Conservation (phyloP, 2,888 invertebrate genomes). For the Agrotis exclamationis region DNA sequence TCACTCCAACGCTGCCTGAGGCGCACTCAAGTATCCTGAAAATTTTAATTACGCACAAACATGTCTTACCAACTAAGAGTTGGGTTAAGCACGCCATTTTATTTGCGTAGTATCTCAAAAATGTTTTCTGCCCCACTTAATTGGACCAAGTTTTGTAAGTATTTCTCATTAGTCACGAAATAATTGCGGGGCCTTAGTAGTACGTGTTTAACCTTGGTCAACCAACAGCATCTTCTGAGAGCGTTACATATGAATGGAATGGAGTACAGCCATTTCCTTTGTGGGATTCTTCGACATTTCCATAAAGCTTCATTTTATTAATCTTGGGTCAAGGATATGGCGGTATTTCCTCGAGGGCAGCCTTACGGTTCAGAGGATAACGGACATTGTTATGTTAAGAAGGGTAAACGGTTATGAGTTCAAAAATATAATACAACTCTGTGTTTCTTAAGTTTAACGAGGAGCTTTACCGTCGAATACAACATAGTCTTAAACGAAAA, state of each 20-base stretch:
- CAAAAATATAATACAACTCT: conserved; percentile 57
- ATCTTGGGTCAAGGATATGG: conserved; percentile 63
- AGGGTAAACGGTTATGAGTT: conserved; percentile 63
- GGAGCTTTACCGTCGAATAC: conserved; percentile 24
- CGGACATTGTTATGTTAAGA: conserved; percentile 64
- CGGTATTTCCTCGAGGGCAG: conserved; percentile 57
- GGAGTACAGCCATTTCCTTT: conserved; percentile 21
- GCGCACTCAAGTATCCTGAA: conserved; percentile 43
- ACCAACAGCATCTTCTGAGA: conserved; percentile 20
- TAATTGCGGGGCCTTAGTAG: conserved; percentile 35
- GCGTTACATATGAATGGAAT: conserved; percentile 6
- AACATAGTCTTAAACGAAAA: conserved; percentile 38
- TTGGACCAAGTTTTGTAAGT: conserved; percentile 35
- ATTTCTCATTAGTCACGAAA: conserved; percentile 53
- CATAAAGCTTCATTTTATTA: conserved; percentile 57
- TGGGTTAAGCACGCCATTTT: conserved; percentile 47
- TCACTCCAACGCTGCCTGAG: conserved; percentile 24
- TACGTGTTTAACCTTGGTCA: conserved; percentile 25
- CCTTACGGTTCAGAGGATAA: conserved; percentile 56
- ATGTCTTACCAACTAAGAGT: conserved; percentile 39
- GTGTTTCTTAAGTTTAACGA: conserved; percentile 51
- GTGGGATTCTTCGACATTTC: conserved; percentile 39
- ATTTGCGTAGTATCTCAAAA: conserved; percentile 56
- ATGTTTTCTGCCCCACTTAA: conserved; percentile 33
- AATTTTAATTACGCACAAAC: conserved; percentile 57